phyloP scores from a whole-genome alignment of 2,797 vertebrate species.

The Vespertilio murinus region DNA sequence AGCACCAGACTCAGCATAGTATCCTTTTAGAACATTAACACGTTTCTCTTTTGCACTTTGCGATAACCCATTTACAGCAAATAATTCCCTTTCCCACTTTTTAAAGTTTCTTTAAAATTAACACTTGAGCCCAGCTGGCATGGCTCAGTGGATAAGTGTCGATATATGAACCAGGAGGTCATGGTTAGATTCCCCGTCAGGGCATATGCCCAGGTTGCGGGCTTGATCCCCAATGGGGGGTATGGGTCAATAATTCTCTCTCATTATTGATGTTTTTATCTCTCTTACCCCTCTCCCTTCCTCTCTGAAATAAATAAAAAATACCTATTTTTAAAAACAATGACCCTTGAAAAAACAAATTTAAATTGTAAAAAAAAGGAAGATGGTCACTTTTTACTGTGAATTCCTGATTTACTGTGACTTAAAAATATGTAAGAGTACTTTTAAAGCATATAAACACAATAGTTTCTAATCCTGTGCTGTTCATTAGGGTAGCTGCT shows the following conservation, averaged over 20 bases:
- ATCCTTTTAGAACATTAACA: neutral
- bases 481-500: neutral
- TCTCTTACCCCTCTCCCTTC: no score
- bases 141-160: no score
- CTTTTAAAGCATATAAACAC: conserved; percentile 12
- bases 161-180: no score
- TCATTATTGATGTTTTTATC: no score
- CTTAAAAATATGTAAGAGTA: neutral
- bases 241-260: no score
- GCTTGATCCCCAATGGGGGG: no score
- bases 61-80: neutral
- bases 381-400: neutral
- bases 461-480: neutral
- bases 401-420: neutral
- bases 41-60: neutral
- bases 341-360: neutral
- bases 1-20: neutral
- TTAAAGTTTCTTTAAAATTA: conserved; percentile 25
- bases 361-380: conserved; percentile 2
- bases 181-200: no score
- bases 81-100: neutral
- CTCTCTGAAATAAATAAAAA: no score
- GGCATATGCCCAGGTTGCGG: no score
- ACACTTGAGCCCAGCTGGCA: neutral
- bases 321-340: no score